These are phyloP conservation scores for Hecatera dysodea DNA, from an alignment of 2,888 invertebrate genomes.

Conservation along the genomic window DNA sequence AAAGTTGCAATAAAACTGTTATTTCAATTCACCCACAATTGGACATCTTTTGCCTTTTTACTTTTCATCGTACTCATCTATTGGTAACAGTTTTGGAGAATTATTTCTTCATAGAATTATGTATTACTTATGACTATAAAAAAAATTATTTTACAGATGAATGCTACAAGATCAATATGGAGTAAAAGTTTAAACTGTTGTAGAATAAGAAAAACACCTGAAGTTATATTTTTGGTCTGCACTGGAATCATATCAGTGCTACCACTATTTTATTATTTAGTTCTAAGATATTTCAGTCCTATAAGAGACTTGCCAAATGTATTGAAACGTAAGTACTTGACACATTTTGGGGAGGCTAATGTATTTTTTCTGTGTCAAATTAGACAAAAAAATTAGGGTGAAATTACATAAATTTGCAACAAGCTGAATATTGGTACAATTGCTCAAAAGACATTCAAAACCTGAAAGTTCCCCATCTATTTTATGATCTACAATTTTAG, in stretches of 20 bases:
- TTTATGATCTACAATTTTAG: no score
- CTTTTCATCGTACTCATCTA: not conserved
- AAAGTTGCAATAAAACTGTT: not conserved
- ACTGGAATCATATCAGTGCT: constrained; percentile 87
- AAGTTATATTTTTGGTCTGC: constrained; percentile 90
- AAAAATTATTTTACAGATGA: constrained; percentile 89
- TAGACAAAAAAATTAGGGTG: no score
- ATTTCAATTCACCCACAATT: not conserved
- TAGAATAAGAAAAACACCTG: constrained; percentile 89
- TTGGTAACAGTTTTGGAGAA: not conserved
- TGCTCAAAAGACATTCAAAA: no score
- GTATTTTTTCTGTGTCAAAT: not conserved
- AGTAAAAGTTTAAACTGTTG: constrained; percentile 91
- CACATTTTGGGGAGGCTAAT: not conserved
- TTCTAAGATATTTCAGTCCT: constrained; percentile 88
- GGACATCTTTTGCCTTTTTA: not conserved
- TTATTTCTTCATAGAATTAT: no score
- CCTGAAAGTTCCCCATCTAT: no score
- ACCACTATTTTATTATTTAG: constrained; percentile 91
- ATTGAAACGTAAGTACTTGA: constrained; percentile 82
- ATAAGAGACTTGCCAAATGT: constrained; percentile 87
- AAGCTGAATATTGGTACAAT: no score
- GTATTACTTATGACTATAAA: not conserved
- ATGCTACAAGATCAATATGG: constrained; percentile 92
- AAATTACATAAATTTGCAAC: no score